These are phyloP conservation scores for Notoglanidium macrostoma DNA, from an alignment of 2,797 vertebrate species.

Conservation along the genomic window DNA sequence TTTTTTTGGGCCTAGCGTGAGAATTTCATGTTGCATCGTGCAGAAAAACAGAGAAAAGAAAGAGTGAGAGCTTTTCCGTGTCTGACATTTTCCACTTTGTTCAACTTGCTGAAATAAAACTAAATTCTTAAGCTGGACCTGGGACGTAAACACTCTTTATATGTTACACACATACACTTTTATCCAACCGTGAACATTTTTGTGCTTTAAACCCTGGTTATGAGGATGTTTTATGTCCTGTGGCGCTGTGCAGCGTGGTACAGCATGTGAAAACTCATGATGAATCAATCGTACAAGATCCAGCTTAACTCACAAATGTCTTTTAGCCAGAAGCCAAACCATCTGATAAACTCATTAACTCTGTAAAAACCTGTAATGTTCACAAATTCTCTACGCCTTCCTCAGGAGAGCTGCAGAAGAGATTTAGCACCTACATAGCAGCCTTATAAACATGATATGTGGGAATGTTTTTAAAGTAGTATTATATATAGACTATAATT, in stretches of 20 bases:
- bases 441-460: background rate
- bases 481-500: background rate
- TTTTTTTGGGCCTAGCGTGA: background rate
- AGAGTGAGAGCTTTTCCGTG: background rate
- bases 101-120: background rate
- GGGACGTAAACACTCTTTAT: background rate
- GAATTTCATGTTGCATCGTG: background rate
- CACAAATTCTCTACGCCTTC: constrained; percentile 5
- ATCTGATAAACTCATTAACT: constrained; percentile 45
- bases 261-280: constrained; percentile 40
- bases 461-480: background rate
- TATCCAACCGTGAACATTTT: background rate
- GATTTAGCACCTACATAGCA: background rate
- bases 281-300: constrained; percentile 22
- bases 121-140: background rate
- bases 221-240: constrained; percentile 19
- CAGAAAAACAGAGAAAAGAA: background rate
- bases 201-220: background rate
- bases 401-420: constrained; percentile 8
- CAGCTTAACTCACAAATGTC: constrained; percentile 38
- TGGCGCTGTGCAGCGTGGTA: constrained; percentile 2
- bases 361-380: constrained; percentile 23
- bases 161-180: background rate
- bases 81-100: background rate
- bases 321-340: constrained; percentile 28